Evolutionary conservation across 53 echinoderm and acorn worm genomes (phyloP), one percentile per base, ranked within the genome.

Genomic region (Mesocentrotus franciscanus): DNA sequence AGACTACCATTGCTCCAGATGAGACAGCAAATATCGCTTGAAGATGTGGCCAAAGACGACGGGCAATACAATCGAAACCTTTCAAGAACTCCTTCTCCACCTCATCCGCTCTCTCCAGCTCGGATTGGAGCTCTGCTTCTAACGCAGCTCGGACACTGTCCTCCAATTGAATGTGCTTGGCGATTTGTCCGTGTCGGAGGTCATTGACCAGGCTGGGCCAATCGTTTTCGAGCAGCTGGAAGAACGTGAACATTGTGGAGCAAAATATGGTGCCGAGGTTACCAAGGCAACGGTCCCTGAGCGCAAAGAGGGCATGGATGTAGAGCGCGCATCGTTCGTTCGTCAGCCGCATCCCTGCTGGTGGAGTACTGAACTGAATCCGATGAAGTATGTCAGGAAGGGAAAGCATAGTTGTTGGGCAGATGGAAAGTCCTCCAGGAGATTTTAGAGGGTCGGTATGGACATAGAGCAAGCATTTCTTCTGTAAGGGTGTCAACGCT

Each of bases 331-430:
- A 83, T 58, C 93, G 93, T 49, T 93, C 93, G 59, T 93, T 76
- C 15, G 93, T 93, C 13, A 93, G 93, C 26, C 94, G 94, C 94
- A 94, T 94, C 60, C 94, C 94, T 56, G 85, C 94, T 2, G 94
- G 94, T 17, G 94, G 94, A 20, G 94, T 94, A 59, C 94, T 94
- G 85, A 94, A 94, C 66, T 94, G 94, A 26, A 94, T 84, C 35
- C 94, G 49, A 36, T 94, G 36, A 26, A 94, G 83, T 6, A 94
- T 94, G 64, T 94, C 94, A 18, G 94, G 94, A 60, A 94, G 94
- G 4, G 59, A 34, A 17, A 94, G 61, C 94, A 84, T 94, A 0
- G 94, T 61, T 14, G 83, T 94, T 10, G 94, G 94, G 10, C 83
- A 64, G 61, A 94, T 94, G 61, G 83, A 35, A 8, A 94, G 36